Evolutionary conservation across 2,113 vertebrate genomes (phyloP), one percentile per base, ranked within the genome.

Genomic region (Psilopsiagon aymara): DNA sequence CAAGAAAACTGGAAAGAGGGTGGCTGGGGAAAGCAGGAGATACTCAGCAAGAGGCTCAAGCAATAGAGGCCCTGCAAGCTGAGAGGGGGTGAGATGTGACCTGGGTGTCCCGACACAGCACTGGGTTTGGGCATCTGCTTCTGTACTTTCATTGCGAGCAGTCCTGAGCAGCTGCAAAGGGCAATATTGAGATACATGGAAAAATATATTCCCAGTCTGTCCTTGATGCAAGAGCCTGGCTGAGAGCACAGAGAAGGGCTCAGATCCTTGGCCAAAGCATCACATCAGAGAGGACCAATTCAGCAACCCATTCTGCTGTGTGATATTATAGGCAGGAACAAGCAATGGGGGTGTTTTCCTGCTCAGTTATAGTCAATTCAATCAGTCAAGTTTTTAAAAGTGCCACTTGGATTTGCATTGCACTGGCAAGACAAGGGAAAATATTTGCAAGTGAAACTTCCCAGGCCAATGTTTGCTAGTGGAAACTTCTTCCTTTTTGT

Each of bases 141-240:
- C 49, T 75, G 62, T 4, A 24, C 69, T 57, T 41, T 33, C 33
- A 25, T 5, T 53, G 49, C 21, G 11, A 80, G 21, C 7, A 24
- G 46, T 16, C n/a, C 70, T 9, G 43, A 44, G 47, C 52, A 60
- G 71, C 73, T 66, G 51, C 57, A 67, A n/a, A 21, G 1, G 41
- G 43, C 28, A 31, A 19, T 17, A 7, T 15, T 14, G 46, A 70
- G 71, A 13, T 29, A 33, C 35, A 9, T 4, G 29, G 67, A 27
- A 69, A 17, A 23, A 24, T 2, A 0, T 10, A 18, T 57, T 86
- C 37, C 43, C 43, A 2, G 0, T 25, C 62, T 44, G 49, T n/a
- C 73, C 46, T 17, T 43, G 62, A 28, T 3, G 0, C 37, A 17
- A 2, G 2, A 57, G 37, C 53, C 67, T 59, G n/a, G 55, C 68